Evolutionary conservation across 1,140 invertebrate genomes (phyloP).

Genomic region (Bombus balteatus): DNA sequence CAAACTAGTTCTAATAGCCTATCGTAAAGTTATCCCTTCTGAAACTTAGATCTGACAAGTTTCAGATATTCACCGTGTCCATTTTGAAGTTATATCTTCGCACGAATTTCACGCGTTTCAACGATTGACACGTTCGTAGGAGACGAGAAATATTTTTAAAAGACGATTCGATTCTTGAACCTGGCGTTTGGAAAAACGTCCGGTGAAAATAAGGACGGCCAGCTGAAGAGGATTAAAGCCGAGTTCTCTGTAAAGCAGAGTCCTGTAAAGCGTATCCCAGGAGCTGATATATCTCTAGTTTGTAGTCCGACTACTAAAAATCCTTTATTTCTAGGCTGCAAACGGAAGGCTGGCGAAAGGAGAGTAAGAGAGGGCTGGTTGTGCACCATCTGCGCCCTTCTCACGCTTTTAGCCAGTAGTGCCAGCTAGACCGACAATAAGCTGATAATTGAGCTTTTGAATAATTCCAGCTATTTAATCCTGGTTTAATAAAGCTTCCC

Average conservation of each 20-base stretch:
- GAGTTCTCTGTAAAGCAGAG: slow-evolving; percentile 36
- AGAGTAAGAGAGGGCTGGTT: slow-evolving; percentile 43
- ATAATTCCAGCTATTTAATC: slow-evolving; percentile 78
- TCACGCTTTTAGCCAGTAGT: slow-evolving; percentile 69
- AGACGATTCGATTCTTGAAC: slow-evolving; percentile 9
- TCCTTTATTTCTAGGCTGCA: slow-evolving; percentile 60
- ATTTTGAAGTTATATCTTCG: not conserved
- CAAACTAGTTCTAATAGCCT: not conserved
- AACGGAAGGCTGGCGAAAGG: slow-evolving; percentile 30
- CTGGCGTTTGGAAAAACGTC: not conserved
- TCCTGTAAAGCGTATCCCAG: slow-evolving; percentile 34
- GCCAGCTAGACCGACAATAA: slow-evolving; percentile 77
- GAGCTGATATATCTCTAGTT: slow-evolving; percentile 66
- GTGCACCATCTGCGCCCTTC: slow-evolving; percentile 67
- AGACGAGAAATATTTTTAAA: not conserved
- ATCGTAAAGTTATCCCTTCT: not conserved
- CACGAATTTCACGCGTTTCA: not conserved
- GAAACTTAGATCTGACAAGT: not conserved
- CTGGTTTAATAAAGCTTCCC: slow-evolving; percentile 66
- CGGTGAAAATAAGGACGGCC: slow-evolving; percentile 19
- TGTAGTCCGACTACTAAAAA: slow-evolving; percentile 64
- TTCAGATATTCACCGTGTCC: not conserved
- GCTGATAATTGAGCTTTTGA: slow-evolving; percentile 80
- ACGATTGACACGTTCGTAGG: not conserved
- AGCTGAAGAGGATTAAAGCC: slow-evolving; percentile 43